A percentile compares a stretch with the other conserved stretches of the same genome.
Conservation (phyloP, 2,888 invertebrate genomes). For the Campopleginae sp. region DNA sequence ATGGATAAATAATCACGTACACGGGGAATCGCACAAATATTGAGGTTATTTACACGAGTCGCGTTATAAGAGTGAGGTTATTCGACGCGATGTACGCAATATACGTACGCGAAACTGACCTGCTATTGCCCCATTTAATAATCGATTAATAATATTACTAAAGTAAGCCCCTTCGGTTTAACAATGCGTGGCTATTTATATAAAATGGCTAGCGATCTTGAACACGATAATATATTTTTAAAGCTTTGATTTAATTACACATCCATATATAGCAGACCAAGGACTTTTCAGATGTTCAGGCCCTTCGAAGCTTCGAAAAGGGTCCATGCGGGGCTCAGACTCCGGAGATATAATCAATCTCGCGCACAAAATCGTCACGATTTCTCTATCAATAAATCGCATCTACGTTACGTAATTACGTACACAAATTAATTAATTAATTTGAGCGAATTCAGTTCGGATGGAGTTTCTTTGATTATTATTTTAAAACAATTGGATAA, state of each 20-base stretch:
- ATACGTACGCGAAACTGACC: slow-evolving; percentile 50
- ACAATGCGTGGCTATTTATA: background rate
- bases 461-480: background rate
- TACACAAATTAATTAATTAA: background rate
- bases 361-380: slow-evolving; percentile 38
- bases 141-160: slow-evolving; percentile 59
- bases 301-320: slow-evolving; percentile 62
- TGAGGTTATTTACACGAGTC: too few species aligned
- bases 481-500: too few species aligned
- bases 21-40: slow-evolving; percentile 18
- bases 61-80: slow-evolving; percentile 25
- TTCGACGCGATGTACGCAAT: background rate
- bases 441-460: background rate
- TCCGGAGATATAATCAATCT: slow-evolving; percentile 32
- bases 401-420: background rate
- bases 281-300: background rate
- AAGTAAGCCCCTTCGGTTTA: background rate
- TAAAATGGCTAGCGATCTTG: background rate
- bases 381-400: background rate
- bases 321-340: slow-evolving; percentile 57
- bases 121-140: slow-evolving; percentile 65
- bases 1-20: too few species aligned
- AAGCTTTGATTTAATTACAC: background rate
- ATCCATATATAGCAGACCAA: background rate
- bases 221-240: slow-evolving; percentile 13